Evolutionary conservation across 2,113 vertebrate genomes (phyloP), one percentile per base, ranked within the genome.

Genomic region (Cynocephalus volans): DNA sequence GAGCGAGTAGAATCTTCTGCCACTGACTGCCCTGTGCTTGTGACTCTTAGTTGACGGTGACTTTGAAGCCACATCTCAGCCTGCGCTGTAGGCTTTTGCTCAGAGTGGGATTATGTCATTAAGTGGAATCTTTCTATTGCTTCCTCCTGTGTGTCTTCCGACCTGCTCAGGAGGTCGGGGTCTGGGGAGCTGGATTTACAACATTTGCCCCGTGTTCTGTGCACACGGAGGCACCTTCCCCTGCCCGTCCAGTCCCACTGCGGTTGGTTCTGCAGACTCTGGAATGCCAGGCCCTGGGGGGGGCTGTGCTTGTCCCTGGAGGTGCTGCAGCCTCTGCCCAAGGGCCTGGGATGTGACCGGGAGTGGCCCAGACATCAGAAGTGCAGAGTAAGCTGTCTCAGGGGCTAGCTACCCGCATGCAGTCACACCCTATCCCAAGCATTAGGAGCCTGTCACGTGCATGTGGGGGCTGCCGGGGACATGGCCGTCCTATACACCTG

Each of bases 21-120:
- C 93, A 50, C 67, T 93, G 52, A 31, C 85, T 91, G 41, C 72
- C 58, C 97, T 97, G 95, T 84, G 87, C 67, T 95, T 48, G 24
- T 26, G 45, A 5, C 96, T 95, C 11, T 33, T 31, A 41, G 90
- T 93, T 73, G 87, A 80, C 7, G 12, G 31, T 85, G 89, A 87
- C 95, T 97, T 97, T 97, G 95, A 97, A 96, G 83, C 62, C 91
- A 41, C 94, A 88, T 98, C 96, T 48, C 89, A 90, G 33, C 83
- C 0, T 72, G 5, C 19, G 1, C 82, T 80, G 10, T 94, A 77
- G 65, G 26, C 33, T 97, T 97, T 93, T 90, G 67, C 10, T 90
- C n/a, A 60, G 28, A 90, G 64, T 96, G 54, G 13, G 33, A 81
- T 76, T 84, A 41, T 75, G 96, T 79, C 41, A 33, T 24, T 56